phyloP scores from a whole-genome alignment of 2,888 invertebrate genomes.

The Leptinotarsa peninsularis region DNA sequence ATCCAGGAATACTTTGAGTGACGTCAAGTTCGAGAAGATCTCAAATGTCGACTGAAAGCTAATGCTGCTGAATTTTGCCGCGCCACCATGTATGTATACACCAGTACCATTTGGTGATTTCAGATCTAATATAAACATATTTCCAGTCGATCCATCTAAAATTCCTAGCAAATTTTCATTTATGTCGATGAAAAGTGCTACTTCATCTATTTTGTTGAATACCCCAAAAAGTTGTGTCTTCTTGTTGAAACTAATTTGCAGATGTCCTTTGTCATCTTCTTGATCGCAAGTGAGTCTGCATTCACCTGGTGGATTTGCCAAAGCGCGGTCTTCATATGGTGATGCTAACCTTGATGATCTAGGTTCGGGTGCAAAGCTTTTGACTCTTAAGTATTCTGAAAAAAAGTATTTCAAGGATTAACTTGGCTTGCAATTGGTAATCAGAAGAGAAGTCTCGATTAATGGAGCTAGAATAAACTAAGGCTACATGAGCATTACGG shows the following conservation, averaged over 20 bases:
- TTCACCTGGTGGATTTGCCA: background rate
- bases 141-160: conserved; percentile 42
- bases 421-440: too few relatives aligned
- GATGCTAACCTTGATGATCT: conserved; percentile 33
- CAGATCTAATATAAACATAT: conserved; percentile 41
- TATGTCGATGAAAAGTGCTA: conserved; percentile 44
- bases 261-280: conserved; percentile 6
- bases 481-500: too few relatives aligned
- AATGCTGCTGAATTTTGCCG: conserved; percentile 34
- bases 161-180: conserved; percentile 37
- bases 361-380: conserved; percentile 31
- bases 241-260: conserved; percentile 37
- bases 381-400: conserved; percentile 39
- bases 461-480: too few relatives aligned
- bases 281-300: conserved; percentile 22
- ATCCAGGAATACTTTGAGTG: conserved; percentile 38
- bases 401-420: background rate
- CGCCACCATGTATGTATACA: conserved; percentile 37
- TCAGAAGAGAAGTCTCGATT: too few relatives aligned
- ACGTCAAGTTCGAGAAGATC: conserved; percentile 31
- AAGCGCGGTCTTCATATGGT: conserved; percentile 30
- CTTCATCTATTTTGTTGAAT: conserved; percentile 42
- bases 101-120: conserved; percentile 29
- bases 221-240: conserved; percentile 39
- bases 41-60: conserved; percentile 34